A percentile compares a stretch with the other conserved stretches of the same genome.
phyloP scores from a whole-genome alignment of 2,888 invertebrate species.

The Heliconius aoede region DNA sequence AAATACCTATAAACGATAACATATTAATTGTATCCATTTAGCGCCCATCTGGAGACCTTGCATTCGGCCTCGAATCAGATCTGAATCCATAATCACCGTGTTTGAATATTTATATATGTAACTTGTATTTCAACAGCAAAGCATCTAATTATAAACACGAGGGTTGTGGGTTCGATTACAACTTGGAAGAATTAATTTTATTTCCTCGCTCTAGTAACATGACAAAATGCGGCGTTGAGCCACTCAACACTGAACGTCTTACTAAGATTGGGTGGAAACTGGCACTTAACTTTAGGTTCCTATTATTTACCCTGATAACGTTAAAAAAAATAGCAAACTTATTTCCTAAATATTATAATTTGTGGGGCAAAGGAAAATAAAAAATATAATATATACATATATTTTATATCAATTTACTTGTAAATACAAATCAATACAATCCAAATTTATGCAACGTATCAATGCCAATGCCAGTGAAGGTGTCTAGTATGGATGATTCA shows the following conservation, averaged over 20 bases:
- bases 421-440: constrained; percentile 60
- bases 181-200: too few relatives aligned
- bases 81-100: too few relatives aligned
- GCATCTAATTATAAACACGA: too few relatives aligned
- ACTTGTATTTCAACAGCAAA: too few relatives aligned
- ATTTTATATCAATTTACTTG: constrained; percentile 24
- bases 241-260: background rate
- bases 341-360: background rate
- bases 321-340: too few relatives aligned
- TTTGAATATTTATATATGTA: too few relatives aligned
- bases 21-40: too few relatives aligned
- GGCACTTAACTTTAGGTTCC: background rate
- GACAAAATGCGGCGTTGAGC: background rate
- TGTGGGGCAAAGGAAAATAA: background rate
- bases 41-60: too few relatives aligned
- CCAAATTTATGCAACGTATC: constrained; percentile 77
- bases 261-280: background rate
- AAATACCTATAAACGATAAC: too few relatives aligned
- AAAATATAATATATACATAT: background rate
- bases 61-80: too few relatives aligned
- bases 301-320: background rate
- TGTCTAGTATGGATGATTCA: constrained; percentile 82
- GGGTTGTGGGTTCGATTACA: too few relatives aligned
- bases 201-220: background rate
- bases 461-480: constrained; percentile 81